phyloP scores from a whole-genome alignment of 1,140 invertebrate species.

The Agrypnia vestita region DNA sequence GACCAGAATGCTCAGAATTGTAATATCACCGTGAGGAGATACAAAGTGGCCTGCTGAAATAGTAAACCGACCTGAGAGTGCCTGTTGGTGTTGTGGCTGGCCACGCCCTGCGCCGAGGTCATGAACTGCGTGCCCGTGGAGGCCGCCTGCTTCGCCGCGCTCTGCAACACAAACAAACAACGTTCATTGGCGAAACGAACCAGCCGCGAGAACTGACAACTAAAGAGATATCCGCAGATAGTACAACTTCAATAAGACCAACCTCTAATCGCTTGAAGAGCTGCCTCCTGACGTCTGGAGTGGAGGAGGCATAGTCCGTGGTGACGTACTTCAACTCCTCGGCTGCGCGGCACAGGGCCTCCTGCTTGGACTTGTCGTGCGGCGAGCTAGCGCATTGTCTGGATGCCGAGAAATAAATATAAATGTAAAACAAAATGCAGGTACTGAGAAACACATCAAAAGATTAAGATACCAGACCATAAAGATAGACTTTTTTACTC shows the following conservation, averaged over 20 bases:
- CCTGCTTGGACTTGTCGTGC: slow-evolving; percentile 84
- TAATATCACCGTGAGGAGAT: too few species aligned
- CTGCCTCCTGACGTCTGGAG: slow-evolving; percentile 55
- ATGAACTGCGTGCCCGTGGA: slow-evolving; percentile 93
- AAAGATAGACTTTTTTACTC: too few species aligned
- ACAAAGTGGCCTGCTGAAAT: not conserved
- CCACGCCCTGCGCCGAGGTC: slow-evolving; percentile 85
- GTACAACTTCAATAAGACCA: slow-evolving; percentile 21
- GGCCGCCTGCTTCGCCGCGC: slow-evolving; percentile 90
- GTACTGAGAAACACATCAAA: too few species aligned
- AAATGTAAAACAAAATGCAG: too few species aligned
- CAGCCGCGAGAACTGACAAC: too few species aligned
- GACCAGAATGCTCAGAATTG: too few species aligned
- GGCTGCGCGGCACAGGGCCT: slow-evolving; percentile 88
- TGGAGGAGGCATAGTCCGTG: slow-evolving; percentile 75
- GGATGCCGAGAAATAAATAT: too few species aligned
- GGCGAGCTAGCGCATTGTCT: slow-evolving; percentile 67
- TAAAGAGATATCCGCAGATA: too few species aligned
- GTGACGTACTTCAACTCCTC: slow-evolving; percentile 94
- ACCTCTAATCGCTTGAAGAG: slow-evolving; percentile 52
- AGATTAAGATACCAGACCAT: too few species aligned
- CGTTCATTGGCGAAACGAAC: too few species aligned
- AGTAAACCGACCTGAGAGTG: slow-evolving; percentile 68
- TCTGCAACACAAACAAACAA: slow-evolving; percentile 62
- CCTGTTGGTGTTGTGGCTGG: slow-evolving; percentile 81